A percentile compares a stretch with the other conserved stretches of the same genome.
These are phyloP conservation scores for Eidolon helvum DNA, from an alignment of 2,113 vertebrate genomes.

Conservation along the genomic window DNA sequence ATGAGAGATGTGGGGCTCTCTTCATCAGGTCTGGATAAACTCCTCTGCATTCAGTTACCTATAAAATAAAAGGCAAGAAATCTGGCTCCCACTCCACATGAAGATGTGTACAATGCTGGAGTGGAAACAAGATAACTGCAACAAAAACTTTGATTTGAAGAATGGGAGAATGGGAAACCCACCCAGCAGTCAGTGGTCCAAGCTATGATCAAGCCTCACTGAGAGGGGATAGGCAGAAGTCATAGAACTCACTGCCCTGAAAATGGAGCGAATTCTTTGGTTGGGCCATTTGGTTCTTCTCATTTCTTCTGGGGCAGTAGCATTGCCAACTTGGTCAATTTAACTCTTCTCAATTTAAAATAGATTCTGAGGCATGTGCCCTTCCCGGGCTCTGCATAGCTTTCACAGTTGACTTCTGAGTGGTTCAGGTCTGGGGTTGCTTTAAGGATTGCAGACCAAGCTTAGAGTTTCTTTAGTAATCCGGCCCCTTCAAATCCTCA, in stretches of 20 bases:
- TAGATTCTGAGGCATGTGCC: neutral
- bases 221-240: neutral
- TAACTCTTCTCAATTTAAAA: neutral
- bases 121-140: neutral
- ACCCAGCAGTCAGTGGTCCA: neutral
- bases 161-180: neutral
- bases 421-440: neutral
- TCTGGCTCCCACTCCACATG: neutral
- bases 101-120: neutral
- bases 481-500: neutral
- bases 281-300: neutral
- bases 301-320: slow-evolving; percentile 26
- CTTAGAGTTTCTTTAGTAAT: neutral
- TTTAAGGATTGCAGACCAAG: neutral
- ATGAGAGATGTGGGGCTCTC: neutral
- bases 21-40: neutral
- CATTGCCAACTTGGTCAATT: neutral
- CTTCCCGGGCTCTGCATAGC: neutral
- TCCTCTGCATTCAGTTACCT: neutral
- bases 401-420: neutral
- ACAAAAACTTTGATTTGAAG: neutral
- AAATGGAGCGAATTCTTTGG: neutral
- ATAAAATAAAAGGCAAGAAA: neutral
- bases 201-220: neutral
- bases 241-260: neutral